A percentile compares a stretch with the other conserved stretches of the same genome.
phyloP scores from a whole-genome alignment of 1,140 invertebrate genomes.

The Theocolax elegans region DNA sequence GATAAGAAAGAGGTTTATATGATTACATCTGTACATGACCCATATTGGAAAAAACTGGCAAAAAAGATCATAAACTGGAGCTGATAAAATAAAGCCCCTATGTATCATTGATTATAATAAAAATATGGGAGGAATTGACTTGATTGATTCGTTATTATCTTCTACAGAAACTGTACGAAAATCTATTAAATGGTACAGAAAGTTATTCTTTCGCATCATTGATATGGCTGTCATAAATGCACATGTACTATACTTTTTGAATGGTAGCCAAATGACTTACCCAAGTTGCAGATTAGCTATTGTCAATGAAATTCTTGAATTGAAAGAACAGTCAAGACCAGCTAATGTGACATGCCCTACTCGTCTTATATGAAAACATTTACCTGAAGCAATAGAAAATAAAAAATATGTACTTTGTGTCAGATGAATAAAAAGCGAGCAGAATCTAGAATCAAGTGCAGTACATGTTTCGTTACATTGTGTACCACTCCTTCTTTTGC shows the following conservation, averaged over 20 bases:
- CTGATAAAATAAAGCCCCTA: conserved; percentile 45
- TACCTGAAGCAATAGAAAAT: too few relatives aligned
- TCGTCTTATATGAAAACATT: too few relatives aligned
- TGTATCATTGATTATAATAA: conserved; percentile 51
- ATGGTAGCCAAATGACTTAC: too few relatives aligned
- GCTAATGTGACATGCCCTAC: too few relatives aligned
- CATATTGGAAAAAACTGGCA: conserved; percentile 28
- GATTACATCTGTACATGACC: conserved; percentile 33
- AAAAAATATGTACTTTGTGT: too few relatives aligned
- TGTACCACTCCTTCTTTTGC: too few relatives aligned
- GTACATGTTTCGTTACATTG: too few relatives aligned
- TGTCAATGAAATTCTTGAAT: too few relatives aligned
- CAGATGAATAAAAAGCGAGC: too few relatives aligned
- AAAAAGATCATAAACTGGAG: conserved; percentile 34
- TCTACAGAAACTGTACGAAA: conserved; percentile 41
- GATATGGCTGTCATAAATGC: conserved; percentile 31
- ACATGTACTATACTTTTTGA: conserved; percentile 35
- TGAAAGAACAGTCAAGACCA: too few relatives aligned
- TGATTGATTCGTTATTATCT: conserved; percentile 38
- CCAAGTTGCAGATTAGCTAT: too few relatives aligned
- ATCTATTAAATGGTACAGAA: conserved; percentile 49
- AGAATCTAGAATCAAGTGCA: too few relatives aligned
- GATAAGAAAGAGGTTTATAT: conserved; percentile 44
- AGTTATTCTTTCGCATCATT: conserved; percentile 47
- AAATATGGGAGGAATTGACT: conserved; percentile 50